Base-by-base conservation (phyloP, 2,797 vertebrate species). In the Cygnus olor region DNA sequence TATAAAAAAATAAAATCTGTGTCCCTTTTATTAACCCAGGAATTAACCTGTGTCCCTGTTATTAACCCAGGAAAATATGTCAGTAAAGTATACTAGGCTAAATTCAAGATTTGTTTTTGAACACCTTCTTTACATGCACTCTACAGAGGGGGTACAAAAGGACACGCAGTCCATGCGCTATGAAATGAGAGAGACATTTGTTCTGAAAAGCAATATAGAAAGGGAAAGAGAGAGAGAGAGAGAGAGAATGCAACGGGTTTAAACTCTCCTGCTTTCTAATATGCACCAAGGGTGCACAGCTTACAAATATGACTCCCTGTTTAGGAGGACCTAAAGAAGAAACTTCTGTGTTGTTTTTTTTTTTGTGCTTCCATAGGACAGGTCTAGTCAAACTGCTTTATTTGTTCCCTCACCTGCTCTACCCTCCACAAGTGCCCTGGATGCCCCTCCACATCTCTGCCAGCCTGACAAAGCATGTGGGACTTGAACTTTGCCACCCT, bases 111-210 rank as follows among this genome's bases (percentile, higher is more conserved):
- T 58, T 69, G 16, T 1, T 72, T 64, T 44, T 40, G 1, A 71
- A 56, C 14, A n/a, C 10, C 18, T 49, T 87, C 30, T 38, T 61
- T 68, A 61, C 1, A 0, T 28, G 20, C 10, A 32, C 20, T 72
- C 74, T 65, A 38, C 12, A 60, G 30, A 74, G 13, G 69, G 69
- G n/a, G 6, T 47, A 53, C 9, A 73, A 25, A 34, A 71, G 20
- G 32, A 73, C 24, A n/a, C 19, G 65, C 16, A 87, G 13, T 6
- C 6, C 9, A 6, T 19, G 4, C 8, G 17, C 24, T 44, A 72
- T 47, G 8, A 27, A 0, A 1, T 3, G 2, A 56, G 81, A 80
- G 34, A 58, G 1, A 4, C 1, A 24, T 51, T 80, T 51, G 5
- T 81, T 91, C 53, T 70, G 36, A 86, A 90, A 90, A 70, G 2